Evolutionary conservation across 2,797 vertebrate species (phyloP).

Genomic region (Morelia viridis): DNA sequence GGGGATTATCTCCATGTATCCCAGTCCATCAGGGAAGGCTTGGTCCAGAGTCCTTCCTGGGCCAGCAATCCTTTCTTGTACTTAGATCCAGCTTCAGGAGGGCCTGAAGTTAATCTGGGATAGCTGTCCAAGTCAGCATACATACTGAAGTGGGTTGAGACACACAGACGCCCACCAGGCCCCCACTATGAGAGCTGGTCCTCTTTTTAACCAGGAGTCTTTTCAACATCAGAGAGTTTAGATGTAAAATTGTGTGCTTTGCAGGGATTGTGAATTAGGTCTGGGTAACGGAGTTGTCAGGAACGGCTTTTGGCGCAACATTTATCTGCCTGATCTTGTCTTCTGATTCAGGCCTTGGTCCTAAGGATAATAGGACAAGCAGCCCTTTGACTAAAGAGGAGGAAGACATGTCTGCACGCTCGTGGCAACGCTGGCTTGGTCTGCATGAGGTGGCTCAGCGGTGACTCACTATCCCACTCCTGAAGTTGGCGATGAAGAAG

Average conservation of each 20-base stretch:
- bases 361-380: neutral
- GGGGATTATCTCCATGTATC: neutral
- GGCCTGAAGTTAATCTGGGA: neutral
- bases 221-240: neutral
- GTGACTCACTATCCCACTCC: neutral
- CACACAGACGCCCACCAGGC: neutral
- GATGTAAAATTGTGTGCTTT: neutral
- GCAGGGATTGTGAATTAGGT: neutral
- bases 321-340: neutral
- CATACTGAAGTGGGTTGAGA: neutral
- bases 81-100: neutral
- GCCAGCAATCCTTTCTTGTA: neutral
- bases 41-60: neutral
- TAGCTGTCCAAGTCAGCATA: neutral
- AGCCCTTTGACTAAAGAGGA: neutral
- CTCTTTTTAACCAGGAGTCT: neutral
- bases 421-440: neutral
- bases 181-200: neutral
- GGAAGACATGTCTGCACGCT: neutral
- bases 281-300: neutral
- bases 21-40: too few species aligned
- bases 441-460: neutral
- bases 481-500: neutral
- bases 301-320: neutral
- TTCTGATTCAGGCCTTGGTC: neutral